phyloP scores from a whole-genome alignment of 2,113 vertebrate species.

The Hydrolagus affinis region DNA sequence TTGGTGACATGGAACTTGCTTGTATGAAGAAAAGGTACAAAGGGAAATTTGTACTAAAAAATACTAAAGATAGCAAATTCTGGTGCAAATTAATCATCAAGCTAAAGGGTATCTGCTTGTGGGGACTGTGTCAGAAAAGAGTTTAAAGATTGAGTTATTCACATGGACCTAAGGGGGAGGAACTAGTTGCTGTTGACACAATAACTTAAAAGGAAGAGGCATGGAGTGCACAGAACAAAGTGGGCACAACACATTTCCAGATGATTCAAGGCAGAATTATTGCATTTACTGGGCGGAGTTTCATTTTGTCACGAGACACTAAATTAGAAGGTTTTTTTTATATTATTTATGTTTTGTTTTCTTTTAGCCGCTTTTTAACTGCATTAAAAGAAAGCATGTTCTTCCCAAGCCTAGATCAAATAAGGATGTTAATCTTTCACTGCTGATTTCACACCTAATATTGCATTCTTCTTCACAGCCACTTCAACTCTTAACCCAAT shows the following conservation, averaged over 20 bases:
- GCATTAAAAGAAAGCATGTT: constrained; percentile 20
- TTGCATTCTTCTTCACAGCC: constrained; percentile 6
- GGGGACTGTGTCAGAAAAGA: background rate
- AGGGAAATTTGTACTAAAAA: background rate
- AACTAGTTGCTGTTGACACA: constrained; percentile 24
- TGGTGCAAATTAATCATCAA: constrained; percentile 5
- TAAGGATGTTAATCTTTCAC: constrained; percentile 32
- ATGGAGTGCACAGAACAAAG: constrained; percentile 28
- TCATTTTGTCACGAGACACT: constrained; percentile 24
- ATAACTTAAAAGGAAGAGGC: constrained; percentile 29
- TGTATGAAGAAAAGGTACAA: background rate
- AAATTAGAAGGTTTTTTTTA: constrained; percentile 4
- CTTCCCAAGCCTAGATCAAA: constrained; percentile 25
- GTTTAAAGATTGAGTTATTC: constrained; percentile 17
- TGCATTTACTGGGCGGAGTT: constrained; percentile 28
- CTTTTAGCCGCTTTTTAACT: constrained; percentile 8
- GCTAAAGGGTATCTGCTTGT: constrained; percentile 15
- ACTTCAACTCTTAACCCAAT: constrained; percentile 22
- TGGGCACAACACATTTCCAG: constrained; percentile 17
- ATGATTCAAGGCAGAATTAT: constrained; percentile 29
- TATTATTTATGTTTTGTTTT: constrained; percentile 29
- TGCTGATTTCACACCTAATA: constrained; percentile 29
- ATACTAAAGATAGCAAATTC: background rate
- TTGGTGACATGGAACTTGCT: background rate
- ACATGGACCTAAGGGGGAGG: constrained; percentile 22